Base-by-base conservation (phyloP, 2,888 invertebrate genomes). In the Eilema caniola region DNA sequence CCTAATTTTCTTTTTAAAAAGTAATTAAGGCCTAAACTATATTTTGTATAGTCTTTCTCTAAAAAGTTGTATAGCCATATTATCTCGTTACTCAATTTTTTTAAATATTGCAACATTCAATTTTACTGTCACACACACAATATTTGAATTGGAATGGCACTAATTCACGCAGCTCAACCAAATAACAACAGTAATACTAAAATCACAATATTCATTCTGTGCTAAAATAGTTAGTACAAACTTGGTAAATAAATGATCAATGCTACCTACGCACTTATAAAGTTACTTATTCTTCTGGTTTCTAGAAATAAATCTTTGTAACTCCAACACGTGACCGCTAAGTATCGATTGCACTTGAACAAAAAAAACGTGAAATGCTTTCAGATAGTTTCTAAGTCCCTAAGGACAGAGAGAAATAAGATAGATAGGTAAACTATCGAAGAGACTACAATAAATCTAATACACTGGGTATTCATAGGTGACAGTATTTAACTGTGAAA, bases 401-500 rank as follows among this genome's bases (percentile, higher is more conserved):
- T n/a, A 53, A n/a, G n/a, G 53, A 0, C 53, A n/a, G 53, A 53
- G 10, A 53, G 53, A 53, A 53, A 53, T n/a, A 53, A 53, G 53
- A 53, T n/a, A n/a, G 7, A 47, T 47, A 47, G 47, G 53, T 47
- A n/a, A 53, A 53, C 20, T 53, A 53, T 53, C 10, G 53, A 53
- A 53, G n/a, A n/a, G 8, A 53, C 8, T 20, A 2, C 53, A 16
- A 53, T n/a, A 53, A 10, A 53, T 53, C n/a, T 0, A n/a, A 53
- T n/a, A n/a, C n/a, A 53, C 10, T n/a, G 10, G n/a, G n/a, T 53
- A 53, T 63, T 47, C 12, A 12, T 2, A n/a, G 20, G 47, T 57
- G 59, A 69, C 75, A 79, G 77, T 75, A 66, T 75, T 79, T 70
- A 67, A 69, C n/a, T n/a, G n/a, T n/a, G n/a, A n/a, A n/a, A n/a